Evolutionary conservation across 2,888 invertebrate species (phyloP).

Genomic region (Zonitis immaculata): DNA sequence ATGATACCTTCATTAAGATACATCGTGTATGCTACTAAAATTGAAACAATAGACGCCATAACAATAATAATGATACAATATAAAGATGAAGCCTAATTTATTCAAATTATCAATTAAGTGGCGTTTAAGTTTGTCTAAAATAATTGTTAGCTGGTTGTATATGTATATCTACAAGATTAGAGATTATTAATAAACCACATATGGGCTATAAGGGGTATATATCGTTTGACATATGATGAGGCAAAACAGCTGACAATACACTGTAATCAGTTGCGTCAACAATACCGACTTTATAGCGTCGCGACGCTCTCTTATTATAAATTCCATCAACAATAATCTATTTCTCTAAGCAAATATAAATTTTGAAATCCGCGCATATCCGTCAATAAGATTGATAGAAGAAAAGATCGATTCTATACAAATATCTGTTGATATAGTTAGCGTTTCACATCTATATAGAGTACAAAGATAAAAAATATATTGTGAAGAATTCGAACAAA

Average conservation of each 20-base stretch:
- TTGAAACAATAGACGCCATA: too few relatives aligned
- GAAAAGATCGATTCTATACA: too few relatives aligned
- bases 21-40: too few relatives aligned
- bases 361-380: too few relatives aligned
- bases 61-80: too few relatives aligned
- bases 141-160: not conserved
- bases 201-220: constrained; percentile 25
- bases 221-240: constrained; percentile 24
- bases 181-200: constrained; percentile 25
- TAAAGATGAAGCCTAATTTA: not conserved
- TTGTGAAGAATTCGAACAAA: not conserved
- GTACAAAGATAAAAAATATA: not conserved
- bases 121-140: not conserved
- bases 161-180: not conserved
- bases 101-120: not conserved
- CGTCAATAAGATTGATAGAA: too few relatives aligned
- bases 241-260: constrained; percentile 21
- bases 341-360: not conserved
- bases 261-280: constrained; percentile 21
- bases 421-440: too few relatives aligned
- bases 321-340: not conserved
- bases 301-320: not conserved
- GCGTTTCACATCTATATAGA: not conserved
- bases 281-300: constrained; percentile 6
- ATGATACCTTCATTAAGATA: too few relatives aligned